Percentiles rank a stretch among this genome's conserved stretches.
These are phyloP conservation scores for Cichladusa arquata DNA, from an alignment of 2,113 vertebrate species.

Conservation along the genomic window DNA sequence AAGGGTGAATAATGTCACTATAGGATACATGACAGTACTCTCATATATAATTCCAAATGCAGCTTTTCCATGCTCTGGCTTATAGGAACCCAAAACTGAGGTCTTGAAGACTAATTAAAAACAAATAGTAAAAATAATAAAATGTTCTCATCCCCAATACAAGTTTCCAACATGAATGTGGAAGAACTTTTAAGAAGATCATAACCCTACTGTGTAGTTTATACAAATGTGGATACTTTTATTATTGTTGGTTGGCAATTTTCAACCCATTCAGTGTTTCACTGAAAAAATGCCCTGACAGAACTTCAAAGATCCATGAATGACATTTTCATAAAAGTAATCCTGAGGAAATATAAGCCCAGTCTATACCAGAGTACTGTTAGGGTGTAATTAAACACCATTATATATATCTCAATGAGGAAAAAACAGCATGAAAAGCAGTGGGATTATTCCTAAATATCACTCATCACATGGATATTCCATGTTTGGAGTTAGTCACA, in stretches of 20 bases:
- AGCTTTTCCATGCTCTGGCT: not conserved
- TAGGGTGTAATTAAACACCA: not conserved
- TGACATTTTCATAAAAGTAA: not conserved
- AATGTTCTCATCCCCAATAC: rapidly evolving
- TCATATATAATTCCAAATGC: not conserved
- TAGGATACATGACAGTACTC: not conserved
- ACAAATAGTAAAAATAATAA: not conserved
- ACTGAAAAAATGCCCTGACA: not conserved
- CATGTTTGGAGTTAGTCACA: not conserved
- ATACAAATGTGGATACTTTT: rapidly evolving
- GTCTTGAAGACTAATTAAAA: not conserved
- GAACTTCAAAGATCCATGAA: not conserved
- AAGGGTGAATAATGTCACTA: not conserved
- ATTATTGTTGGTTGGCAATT: not conserved
- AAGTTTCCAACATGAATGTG: not conserved
- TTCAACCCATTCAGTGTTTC: not conserved
- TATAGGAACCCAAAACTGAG: not conserved
- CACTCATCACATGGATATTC: not conserved
- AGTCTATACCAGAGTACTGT: not conserved
- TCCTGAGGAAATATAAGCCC: not conserved
- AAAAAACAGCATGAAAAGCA: not conserved
- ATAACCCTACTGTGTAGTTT: not conserved
- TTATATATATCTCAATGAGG: not conserved
- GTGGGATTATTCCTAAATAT: not conserved
- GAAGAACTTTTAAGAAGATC: not conserved